Evolutionary conservation across 2,888 invertebrate species (phyloP).

Genomic region (Argyra leucocephala): DNA sequence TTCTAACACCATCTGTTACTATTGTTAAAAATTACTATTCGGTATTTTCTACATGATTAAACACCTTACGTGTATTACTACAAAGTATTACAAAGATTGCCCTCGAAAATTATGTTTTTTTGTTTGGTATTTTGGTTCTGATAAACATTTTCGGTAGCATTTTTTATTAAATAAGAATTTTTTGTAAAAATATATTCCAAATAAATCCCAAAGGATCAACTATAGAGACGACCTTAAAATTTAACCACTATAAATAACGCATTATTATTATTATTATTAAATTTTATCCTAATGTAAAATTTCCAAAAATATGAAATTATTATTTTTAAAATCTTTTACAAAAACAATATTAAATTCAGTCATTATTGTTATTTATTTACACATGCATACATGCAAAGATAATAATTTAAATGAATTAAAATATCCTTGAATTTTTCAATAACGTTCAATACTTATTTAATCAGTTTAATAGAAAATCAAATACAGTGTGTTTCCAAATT

Average conservation of each 20-base stretch:
- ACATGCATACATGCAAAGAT: too few relatives aligned
- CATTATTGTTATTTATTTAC: too few relatives aligned
- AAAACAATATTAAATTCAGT: too few relatives aligned
- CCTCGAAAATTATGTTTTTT: too few relatives aligned
- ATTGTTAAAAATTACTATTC: neutral
- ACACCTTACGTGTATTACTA: neutral
- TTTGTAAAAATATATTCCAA: too few relatives aligned
- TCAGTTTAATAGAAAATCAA: neutral
- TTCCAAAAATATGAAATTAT: neutral
- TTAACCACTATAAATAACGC: neutral
- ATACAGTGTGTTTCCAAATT: neutral
- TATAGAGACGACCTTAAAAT: neutral
- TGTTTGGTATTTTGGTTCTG: too few relatives aligned
- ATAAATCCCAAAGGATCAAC: neutral
- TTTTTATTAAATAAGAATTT: too few relatives aligned
- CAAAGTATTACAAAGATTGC: too few relatives aligned
- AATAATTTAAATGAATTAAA: neutral
- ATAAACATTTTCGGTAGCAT: too few relatives aligned
- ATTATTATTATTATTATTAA: neutral
- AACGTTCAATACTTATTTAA: neutral
- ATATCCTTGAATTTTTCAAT: neutral
- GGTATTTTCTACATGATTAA: neutral
- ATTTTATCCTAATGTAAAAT: neutral
- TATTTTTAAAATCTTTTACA: too few relatives aligned
- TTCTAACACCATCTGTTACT: neutral